Evolutionary conservation across 2,888 invertebrate genomes (phyloP), one percentile per base, ranked within the genome.

Genomic region (Brachyopa scutellaris): DNA sequence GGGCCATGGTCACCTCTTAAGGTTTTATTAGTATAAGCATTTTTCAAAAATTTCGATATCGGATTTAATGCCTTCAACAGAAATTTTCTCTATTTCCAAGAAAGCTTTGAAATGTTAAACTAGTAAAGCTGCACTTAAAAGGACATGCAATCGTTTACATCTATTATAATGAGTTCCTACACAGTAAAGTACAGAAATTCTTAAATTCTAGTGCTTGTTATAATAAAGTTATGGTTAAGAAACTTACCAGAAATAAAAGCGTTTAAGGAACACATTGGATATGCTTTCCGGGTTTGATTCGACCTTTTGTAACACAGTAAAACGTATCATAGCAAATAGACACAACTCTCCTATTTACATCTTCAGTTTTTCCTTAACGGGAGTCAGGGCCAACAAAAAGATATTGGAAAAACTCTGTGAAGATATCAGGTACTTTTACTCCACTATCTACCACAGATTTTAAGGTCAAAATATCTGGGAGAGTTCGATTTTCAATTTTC

Each of bases 131-230:
- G 62, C 62, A 36, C 49, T 49, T 17, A 64, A 11, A n/a, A 64
- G 4, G 1, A 64, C 8, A 64, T 64, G 62, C 6, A 64, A 49
- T 2, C 62, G 36, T 2, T 33, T 49, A 8, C 62, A 64, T 49
- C 62, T 47, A 21, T 64, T 64, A 5, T 38, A 64, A 17, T 64
- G 62, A 17, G 49, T 64, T 26, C 62, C 62, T 49, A n/a, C n/a
- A n/a, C n/a, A n/a, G n/a, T n/a, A n/a, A n/a, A n/a, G n/a, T n/a
- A n/a, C n/a, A n/a, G n/a, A n/a, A n/a, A n/a, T n/a, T n/a, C n/a
- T n/a, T n/a, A n/a, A n/a, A n/a, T n/a, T n/a, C n/a, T n/a, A n/a
- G n/a, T n/a, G n/a, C n/a, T n/a, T n/a, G n/a, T n/a, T n/a, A n/a
- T n/a, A n/a, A n/a, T n/a, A n/a, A n/a, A n/a, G n/a, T n/a, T n/a